Conservation (phyloP, 2,888 invertebrate species). For the Aporophyla nigra region DNA sequence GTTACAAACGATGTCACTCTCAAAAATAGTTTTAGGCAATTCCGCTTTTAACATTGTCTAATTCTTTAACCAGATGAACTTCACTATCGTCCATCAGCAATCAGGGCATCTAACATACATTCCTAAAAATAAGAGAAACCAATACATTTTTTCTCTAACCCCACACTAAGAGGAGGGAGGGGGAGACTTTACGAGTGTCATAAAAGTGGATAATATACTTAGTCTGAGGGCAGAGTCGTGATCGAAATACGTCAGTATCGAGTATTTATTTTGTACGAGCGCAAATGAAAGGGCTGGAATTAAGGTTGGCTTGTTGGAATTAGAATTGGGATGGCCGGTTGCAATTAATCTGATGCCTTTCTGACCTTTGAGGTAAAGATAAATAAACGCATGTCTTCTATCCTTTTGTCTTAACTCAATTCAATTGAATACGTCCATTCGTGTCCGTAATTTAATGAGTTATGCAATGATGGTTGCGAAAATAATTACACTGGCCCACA, state of each 20-base stretch:
- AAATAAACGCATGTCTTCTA: background rate
- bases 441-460: background rate
- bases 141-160: conserved; percentile 59
- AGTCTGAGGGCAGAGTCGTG: conserved; percentile 65
- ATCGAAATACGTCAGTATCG: conserved; percentile 66
- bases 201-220: conserved; percentile 81
- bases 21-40: background rate
- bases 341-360: conserved; percentile 32
- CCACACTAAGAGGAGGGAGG: conserved; percentile 14
- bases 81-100: conserved; percentile 25
- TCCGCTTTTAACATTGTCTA: background rate
- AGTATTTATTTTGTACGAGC: conserved; percentile 59
- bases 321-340: conserved; percentile 2
- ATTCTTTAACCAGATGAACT: conserved; percentile 22
- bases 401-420: background rate
- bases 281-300: conserved; percentile 58
- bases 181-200: conserved; percentile 75
- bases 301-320: conserved; percentile 4
- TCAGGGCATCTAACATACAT: conserved; percentile 44
- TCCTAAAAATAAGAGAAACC: conserved; percentile 61
- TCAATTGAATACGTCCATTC: background rate
- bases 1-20: too few species aligned
- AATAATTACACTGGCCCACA: too few species aligned
- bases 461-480: background rate
- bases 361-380: background rate